Percentiles rank a stretch among this genome's conserved stretches.
phyloP scores from a whole-genome alignment of 1,140 invertebrate genomes.

The Anadara kagoshimensis region DNA sequence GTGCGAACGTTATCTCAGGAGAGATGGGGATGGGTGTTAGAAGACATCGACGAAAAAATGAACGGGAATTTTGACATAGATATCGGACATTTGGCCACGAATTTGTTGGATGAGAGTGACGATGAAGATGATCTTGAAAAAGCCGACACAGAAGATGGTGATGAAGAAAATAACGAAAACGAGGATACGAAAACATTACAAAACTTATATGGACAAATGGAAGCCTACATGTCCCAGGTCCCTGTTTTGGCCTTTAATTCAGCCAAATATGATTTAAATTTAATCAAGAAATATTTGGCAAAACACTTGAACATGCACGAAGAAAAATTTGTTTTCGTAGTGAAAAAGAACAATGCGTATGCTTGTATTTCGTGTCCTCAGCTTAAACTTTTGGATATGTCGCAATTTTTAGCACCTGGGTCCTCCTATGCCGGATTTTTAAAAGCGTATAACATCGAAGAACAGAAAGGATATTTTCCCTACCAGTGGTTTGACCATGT shows the following conservation, averaged over 20 bases:
- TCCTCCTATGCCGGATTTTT: conserved; percentile 36
- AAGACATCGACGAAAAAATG: neutral
- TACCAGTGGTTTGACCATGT: conserved; percentile 31
- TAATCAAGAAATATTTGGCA: conserved; percentile 31
- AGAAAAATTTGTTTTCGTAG: conserved; percentile 8
- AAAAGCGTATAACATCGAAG: conserved; percentile 39
- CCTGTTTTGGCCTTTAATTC: conserved; percentile 40
- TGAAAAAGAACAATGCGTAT: conserved; percentile 28
- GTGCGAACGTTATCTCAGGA: neutral
- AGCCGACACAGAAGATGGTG: neutral
- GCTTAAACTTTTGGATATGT: conserved; percentile 29
- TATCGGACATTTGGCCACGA: no score
- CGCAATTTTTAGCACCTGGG: conserved; percentile 43
- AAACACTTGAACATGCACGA: conserved; percentile 25
- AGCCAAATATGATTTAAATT: conserved; percentile 40
- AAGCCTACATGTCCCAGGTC: conserved; percentile 13
- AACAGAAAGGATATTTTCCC: conserved; percentile 43
- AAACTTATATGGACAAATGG: conserved; percentile 1
- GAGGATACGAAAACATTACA: no score
- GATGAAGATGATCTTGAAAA: neutral
- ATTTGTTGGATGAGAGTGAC: neutral
- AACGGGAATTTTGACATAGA: no score
- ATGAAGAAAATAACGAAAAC: no score
- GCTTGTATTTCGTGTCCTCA: conserved; percentile 22
- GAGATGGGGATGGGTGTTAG: conserved; percentile 7